phyloP scores from a whole-genome alignment of 1,140 invertebrate species.

The Sitophilus oryzae region DNA sequence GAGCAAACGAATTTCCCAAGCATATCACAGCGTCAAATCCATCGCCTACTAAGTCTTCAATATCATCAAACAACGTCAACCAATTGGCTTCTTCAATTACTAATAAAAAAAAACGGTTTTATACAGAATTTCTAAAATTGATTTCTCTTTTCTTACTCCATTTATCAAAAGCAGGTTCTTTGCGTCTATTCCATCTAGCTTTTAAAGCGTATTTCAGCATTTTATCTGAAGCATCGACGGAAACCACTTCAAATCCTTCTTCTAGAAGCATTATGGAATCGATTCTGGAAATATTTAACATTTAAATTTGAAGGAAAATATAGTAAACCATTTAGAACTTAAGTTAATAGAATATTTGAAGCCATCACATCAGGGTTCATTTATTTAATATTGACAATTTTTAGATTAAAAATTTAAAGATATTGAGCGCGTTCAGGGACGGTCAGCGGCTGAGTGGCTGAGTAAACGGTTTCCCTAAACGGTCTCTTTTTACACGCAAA shows the following conservation, averaged over 20 bases:
- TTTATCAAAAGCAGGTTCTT: slow-evolving; percentile 70
- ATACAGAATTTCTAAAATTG: slow-evolving; percentile 1
- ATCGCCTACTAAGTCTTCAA: slow-evolving; percentile 52
- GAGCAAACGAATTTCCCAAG: slow-evolving; percentile 84
- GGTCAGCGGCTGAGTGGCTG: no score
- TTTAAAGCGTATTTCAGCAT: slow-evolving; percentile 86
- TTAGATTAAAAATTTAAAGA: no score
- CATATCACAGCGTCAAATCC: slow-evolving; percentile 79
- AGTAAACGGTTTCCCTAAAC: no score
- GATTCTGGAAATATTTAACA: slow-evolving; percentile 50
- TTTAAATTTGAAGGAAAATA: no score
- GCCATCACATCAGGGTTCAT: no score
- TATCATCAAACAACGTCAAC: slow-evolving; percentile 67
- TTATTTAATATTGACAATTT: no score
- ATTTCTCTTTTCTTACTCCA: slow-evolving; percentile 59
- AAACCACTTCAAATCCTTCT: slow-evolving; percentile 78
- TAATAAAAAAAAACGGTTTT: slow-evolving; percentile 39
- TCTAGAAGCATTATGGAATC: slow-evolving; percentile 83
- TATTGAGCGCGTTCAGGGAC: no score
- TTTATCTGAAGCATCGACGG: slow-evolving; percentile 84
- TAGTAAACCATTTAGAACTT: no score
- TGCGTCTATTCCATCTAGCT: slow-evolving; percentile 74
- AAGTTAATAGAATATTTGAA: no score
- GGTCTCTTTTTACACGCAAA: no score
- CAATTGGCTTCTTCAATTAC: slow-evolving; percentile 80